Percentiles rank a stretch among this genome's conserved stretches.
phyloP scores from a whole-genome alignment of 2,113 vertebrate species.

The Rhea pennata region DNA sequence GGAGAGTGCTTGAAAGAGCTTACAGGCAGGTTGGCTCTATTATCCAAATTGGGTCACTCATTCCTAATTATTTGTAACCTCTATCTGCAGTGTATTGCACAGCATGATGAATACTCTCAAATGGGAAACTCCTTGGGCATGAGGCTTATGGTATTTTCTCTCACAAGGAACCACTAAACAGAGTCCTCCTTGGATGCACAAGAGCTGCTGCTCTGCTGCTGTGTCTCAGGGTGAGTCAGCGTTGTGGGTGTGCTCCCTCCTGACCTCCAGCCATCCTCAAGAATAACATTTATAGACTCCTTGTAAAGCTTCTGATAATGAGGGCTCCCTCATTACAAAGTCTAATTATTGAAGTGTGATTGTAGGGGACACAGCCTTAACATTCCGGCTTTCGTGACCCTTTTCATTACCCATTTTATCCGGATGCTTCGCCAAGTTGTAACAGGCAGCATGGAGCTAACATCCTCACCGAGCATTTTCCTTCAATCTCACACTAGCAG shows the following conservation, averaged over 20 bases:
- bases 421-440: slow-evolving; percentile 8
- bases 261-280: slow-evolving; percentile 51
- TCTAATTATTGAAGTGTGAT: slow-evolving; percentile 52
- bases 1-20: background rate
- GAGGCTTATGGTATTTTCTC: background rate
- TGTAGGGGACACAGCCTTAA: slow-evolving; percentile 48
- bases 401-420: slow-evolving; percentile 18
- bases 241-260: slow-evolving; percentile 29
- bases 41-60: background rate
- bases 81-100: background rate
- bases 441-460: slow-evolving; percentile 16
- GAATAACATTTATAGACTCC: slow-evolving; percentile 41
- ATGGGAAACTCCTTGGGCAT: background rate
- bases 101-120: background rate
- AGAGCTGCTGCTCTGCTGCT: background rate
- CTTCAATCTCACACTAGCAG: slow-evolving; percentile 44
- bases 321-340: slow-evolving; percentile 62
- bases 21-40: background rate
- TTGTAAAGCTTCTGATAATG: slow-evolving; percentile 26
- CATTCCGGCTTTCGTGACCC: slow-evolving; percentile 38
- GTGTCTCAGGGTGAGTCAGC: background rate
- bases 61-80: slow-evolving; percentile 59
- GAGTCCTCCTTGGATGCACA: background rate
- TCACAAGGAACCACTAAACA: background rate
- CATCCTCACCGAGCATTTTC: slow-evolving; percentile 30